A percentile compares a stretch with the other conserved stretches of the same genome.
Conservation (phyloP, 2,888 invertebrate species). For the Hirtodrosophila confusa region DNA sequence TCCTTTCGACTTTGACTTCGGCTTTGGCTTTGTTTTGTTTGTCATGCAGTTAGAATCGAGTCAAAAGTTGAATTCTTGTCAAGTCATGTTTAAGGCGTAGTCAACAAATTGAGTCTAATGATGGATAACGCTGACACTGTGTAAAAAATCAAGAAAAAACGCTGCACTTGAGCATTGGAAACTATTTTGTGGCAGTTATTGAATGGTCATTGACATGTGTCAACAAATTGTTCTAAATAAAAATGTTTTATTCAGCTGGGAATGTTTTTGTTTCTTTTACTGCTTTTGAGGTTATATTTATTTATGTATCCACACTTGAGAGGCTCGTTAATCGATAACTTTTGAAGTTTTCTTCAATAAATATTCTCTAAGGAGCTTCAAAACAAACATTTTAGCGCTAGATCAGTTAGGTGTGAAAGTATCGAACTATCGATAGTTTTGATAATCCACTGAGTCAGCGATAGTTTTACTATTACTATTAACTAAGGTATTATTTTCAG, state of each 20-base stretch:
- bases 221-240: slow-evolving; percentile 61
- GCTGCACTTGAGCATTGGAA: slow-evolving; percentile 63
- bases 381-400: too few species aligned
- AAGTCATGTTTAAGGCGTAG: slow-evolving; percentile 70
- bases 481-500: too few species aligned
- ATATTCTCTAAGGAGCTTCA: too few species aligned
- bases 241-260: slow-evolving; percentile 15
- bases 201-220: slow-evolving; percentile 72
- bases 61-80: slow-evolving; percentile 42
- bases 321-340: too few species aligned
- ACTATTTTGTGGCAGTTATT: slow-evolving; percentile 59
- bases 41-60: slow-evolving; percentile 60
- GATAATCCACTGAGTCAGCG: too few species aligned
- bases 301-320: background rate
- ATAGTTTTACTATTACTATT: too few species aligned
- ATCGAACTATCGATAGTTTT: too few species aligned
- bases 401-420: too few species aligned
- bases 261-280: background rate
- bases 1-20: too few species aligned
- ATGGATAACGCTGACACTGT: slow-evolving; percentile 62
- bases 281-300: background rate
- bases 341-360: too few species aligned
- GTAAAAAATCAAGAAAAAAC: slow-evolving; percentile 1
- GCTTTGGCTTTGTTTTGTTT: slow-evolving; percentile 40
- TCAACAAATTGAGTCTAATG: slow-evolving; percentile 75